Evolutionary conservation across 2,888 invertebrate species (phyloP).

Genomic region (Philereme transversata): DNA sequence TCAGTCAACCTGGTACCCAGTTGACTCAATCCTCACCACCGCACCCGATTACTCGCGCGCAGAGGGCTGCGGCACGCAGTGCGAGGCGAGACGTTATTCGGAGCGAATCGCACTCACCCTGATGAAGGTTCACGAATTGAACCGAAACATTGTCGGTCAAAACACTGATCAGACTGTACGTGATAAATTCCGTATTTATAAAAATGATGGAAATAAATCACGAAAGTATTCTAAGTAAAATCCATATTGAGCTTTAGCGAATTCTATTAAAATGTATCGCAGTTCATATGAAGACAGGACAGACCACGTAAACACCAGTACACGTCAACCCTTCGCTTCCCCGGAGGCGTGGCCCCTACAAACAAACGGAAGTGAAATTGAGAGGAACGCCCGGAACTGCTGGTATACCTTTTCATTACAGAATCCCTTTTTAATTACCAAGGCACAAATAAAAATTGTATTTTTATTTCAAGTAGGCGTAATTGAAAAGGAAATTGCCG

Average conservation of each 20-base stretch:
- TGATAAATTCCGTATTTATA: no score
- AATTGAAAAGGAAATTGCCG: slow-evolving; percentile 83
- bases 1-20: no score
- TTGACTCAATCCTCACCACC: no score
- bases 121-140: no score
- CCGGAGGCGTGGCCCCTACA: slow-evolving; percentile 76
- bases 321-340: slow-evolving; percentile 70
- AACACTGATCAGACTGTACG: no score
- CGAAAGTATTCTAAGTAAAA: no score
- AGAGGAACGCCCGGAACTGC: slow-evolving; percentile 80
- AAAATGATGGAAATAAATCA: no score
- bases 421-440: slow-evolving; percentile 84
- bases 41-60: no score
- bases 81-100: no score
- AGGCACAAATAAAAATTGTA: slow-evolving; percentile 81
- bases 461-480: slow-evolving; percentile 83
- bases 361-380: slow-evolving; percentile 82
- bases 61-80: no score
- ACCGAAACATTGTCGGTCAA: no score
- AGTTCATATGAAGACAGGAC: slow-evolving; percentile 51
- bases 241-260: slow-evolving; percentile 4
- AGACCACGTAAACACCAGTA: slow-evolving; percentile 47
- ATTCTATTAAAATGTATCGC: not conserved
- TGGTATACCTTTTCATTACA: slow-evolving; percentile 83
- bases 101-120: no score